phyloP scores from a whole-genome alignment of 2,888 invertebrate species.

The Epirrhoe tristata region DNA sequence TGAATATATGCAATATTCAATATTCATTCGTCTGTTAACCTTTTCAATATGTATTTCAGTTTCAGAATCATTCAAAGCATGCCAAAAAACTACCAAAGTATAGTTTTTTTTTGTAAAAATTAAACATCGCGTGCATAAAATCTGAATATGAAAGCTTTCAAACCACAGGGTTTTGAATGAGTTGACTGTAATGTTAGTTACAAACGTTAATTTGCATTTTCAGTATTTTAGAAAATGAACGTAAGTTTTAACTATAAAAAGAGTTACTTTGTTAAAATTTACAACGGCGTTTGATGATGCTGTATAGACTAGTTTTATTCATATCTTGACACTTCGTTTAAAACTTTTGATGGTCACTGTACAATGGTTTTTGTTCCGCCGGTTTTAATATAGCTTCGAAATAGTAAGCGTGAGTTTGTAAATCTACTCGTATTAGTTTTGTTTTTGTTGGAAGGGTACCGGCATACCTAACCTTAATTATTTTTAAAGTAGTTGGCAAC shows the following conservation, averaged over 20 bases:
- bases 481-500: conserved; percentile 1
- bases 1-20: too few relatives aligned
- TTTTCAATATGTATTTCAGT: too few relatives aligned
- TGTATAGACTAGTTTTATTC: neutral
- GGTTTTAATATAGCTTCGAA: conserved; percentile 39
- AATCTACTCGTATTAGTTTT: conserved; percentile 44
- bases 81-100: neutral
- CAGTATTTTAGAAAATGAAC: too few relatives aligned
- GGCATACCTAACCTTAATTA: conserved; percentile 16
- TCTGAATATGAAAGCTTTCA: neutral
- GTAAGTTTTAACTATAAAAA: too few relatives aligned
- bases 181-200: neutral
- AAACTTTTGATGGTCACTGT: conserved; percentile 8
- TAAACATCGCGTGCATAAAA: neutral
- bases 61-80: too few relatives aligned
- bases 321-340: neutral
- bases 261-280: too few relatives aligned
- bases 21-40: too few relatives aligned
- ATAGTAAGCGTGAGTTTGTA: conserved; percentile 40
- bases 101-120: conserved; percentile 1
- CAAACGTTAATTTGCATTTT: too few relatives aligned
- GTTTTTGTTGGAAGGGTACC: conserved; percentile 35
- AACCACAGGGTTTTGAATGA: neutral
- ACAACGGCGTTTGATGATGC: neutral
- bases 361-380: conserved; percentile 43